Base-by-base conservation (phyloP, 2,113 vertebrate genomes). In the Plotosus lineatus region DNA sequence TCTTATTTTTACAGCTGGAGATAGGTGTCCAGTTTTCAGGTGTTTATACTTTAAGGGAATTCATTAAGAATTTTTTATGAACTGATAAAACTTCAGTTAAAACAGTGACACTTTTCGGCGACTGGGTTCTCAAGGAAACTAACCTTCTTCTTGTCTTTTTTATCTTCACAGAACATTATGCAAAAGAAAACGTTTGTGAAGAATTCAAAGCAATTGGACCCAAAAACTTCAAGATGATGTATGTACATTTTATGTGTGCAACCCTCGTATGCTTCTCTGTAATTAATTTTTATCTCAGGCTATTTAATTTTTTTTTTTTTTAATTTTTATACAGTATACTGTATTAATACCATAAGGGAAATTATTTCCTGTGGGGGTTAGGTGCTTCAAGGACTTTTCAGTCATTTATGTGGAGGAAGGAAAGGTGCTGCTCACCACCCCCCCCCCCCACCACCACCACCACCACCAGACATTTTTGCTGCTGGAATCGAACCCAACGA, bases 161-260 rank as follows among this genome's bases (percentile, higher is more conserved):
- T 42, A 28, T 83, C 17, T 68, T 44, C 55, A 36, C 84, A 86
- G 79, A 80, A 26, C 68, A 74, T 19, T 84, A 84, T 84, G 28
- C 71, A 63, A 82, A 84, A 38, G 79, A 84, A 75, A 79, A 83
- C 15, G n/a, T 84, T 19, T 86, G 85, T 31, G 76, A 79, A 56
- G 71, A 79, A 17, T 65, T 84, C 50, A 9, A 33, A n/a, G 4
- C 12, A 26, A 36, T 60, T 53, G 85, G 85, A 65, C 21, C 38
- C 4, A n/a, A 82, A 17, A 80, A 66, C 78, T 84, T 82, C 72
- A 79, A 23, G 82, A 55, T 48, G 63, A 78, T 86, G 85, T 76
- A 86, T 72, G 85, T 83, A 78, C 23, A 51, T 15, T 48, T 17
- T 46, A 46, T 46, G 44, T 46, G 3, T 46, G 44, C 12, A 5